phyloP scores from a whole-genome alignment of 1,140 invertebrate genomes.

The Drosophila melanogaster region DNA sequence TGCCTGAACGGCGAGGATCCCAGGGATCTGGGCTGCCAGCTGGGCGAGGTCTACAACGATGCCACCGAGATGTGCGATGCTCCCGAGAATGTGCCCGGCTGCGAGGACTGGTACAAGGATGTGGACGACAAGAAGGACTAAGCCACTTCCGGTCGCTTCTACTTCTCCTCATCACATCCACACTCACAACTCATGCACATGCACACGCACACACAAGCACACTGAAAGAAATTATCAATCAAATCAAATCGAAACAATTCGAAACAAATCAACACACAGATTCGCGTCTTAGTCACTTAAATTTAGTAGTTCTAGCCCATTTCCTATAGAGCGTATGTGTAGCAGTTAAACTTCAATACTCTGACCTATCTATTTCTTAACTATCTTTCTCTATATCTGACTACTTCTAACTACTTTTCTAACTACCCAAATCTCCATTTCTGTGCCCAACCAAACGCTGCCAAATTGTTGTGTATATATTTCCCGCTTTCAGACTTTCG shows the following conservation, averaged over 20 bases:
- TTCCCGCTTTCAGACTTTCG: slow-evolving; percentile 40
- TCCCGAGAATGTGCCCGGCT: slow-evolving; percentile 94
- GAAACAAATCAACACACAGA: slow-evolving; percentile 35
- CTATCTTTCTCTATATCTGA: not conserved
- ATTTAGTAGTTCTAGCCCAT: slow-evolving; percentile 76
- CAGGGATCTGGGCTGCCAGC: slow-evolving; percentile 92
- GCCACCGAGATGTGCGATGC: slow-evolving; percentile 92
- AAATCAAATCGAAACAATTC: not conserved
- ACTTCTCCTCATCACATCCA: not conserved
- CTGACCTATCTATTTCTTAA: slow-evolving; percentile 1
- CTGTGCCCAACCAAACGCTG: slow-evolving; percentile 28
- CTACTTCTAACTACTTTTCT: not conserved
- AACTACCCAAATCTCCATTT: not conserved
- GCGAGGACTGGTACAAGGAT: slow-evolving; percentile 95
- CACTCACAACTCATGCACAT: slow-evolving; percentile 24
- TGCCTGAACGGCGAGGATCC: slow-evolving; percentile 94
- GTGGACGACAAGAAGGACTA: slow-evolving; percentile 85
- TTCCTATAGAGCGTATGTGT: slow-evolving; percentile 72
- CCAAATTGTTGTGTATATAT: slow-evolving; percentile 66
- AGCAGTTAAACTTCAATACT: slow-evolving; percentile 54
- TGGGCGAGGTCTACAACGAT: slow-evolving; percentile 95
- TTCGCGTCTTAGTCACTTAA: slow-evolving; percentile 77
- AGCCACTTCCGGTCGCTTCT: slow-evolving; percentile 4
- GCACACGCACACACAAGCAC: slow-evolving; percentile 17
- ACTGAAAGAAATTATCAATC: not conserved